Evolutionary conservation across 2,797 vertebrate species (phyloP), one percentile per base, ranked within the genome.

Genomic region (Crenuchus spilurus): DNA sequence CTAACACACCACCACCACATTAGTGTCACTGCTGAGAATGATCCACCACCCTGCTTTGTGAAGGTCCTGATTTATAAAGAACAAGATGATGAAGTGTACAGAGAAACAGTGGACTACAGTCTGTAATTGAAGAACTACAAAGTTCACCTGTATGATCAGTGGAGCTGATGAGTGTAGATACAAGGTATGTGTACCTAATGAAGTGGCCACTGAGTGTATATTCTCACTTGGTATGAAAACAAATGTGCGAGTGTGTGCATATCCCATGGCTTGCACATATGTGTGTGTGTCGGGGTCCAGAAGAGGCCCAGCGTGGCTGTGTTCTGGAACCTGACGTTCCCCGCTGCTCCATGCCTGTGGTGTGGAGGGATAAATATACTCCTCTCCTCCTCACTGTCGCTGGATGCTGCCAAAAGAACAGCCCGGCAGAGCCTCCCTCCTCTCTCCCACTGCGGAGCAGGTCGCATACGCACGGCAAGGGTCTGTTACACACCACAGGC

Each of bases 291-390:
- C 31, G 67, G 57, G 62, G 58, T 72, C 76, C 82, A 82, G 77
- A 73, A 82, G 84, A 78, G 76, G 68, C 76, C 78, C 80, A 77
- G 76, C 70, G 44, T 80, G 76, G 61, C 61, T 73, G 48, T 79
- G 71, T 82, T 83, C 82, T 82, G 77, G 78, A 83, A 77, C 80
- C 76, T 81, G 78, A 74, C 57, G 54, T 81, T 77, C 77, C 84
- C 78, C 82, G 82, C 78, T 81, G 74, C 63, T 81, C 66, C 28
- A 3, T 75, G 66, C 76, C 46, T 61, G 49, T 39, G 74, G 74
- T 77, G 78, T 74, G 30, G 67, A 80, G 82, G 77, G 71, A 83
- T 83, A 79, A 79, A 83, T 83, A 81, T 80, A 85, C 69, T 76
- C 76, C 78, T 80, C 66, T 71, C 54, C 68, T 63, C 65, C 64